Evolutionary conservation across 2,113 vertebrate species (phyloP), one percentile per base, ranked within the genome.

Genomic region (Willisornis vidua): DNA sequence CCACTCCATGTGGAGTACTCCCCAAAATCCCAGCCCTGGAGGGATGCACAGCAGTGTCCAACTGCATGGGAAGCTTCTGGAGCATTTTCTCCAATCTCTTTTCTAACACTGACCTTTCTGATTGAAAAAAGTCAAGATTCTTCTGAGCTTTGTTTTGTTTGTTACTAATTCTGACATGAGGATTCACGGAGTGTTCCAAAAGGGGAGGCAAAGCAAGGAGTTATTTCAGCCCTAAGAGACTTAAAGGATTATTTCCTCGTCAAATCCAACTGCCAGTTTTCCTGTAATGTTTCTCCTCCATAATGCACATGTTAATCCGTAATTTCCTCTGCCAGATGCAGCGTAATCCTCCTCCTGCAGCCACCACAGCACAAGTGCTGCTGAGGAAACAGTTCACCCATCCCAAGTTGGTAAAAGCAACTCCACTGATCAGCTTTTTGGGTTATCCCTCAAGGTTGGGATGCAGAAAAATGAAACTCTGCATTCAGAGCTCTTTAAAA

Each of bases 211-310:
- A 93, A 68, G 5, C 41, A 63, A 87, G 79, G 82, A 85, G 94
- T 76, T 93, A 74, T 73, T 95, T 93, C 85, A 94, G 85, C 71
- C 85, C 76, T 95, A 93, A 96, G 93, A 97, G 93, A 97, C 76
- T 96, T 97, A 96, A 96, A 94, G 93, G 89, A 97, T 97, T 97
- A 96, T 94, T 93, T 96, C 93, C 77, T 94, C 94, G 91, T 94
- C 85, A 97, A 97, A 96, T 92, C 93, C 90, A 93, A 97, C 91
- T 77, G 67, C 78, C 77, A 95, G 82, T 95, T 96, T 93, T 87
- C 87, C 94, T 96, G 90, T 75, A 94, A 90, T 80, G 67, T 96
- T 96, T 92, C 85, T 94, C 37, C 82, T 83, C 81, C 83, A 63
- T 78, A 96, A 95, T 63, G 61, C 87, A 87, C 89, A 85, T 35